Evolutionary conservation across 1,140 invertebrate species (phyloP).

Genomic region (Heterodera schachtii): DNA sequence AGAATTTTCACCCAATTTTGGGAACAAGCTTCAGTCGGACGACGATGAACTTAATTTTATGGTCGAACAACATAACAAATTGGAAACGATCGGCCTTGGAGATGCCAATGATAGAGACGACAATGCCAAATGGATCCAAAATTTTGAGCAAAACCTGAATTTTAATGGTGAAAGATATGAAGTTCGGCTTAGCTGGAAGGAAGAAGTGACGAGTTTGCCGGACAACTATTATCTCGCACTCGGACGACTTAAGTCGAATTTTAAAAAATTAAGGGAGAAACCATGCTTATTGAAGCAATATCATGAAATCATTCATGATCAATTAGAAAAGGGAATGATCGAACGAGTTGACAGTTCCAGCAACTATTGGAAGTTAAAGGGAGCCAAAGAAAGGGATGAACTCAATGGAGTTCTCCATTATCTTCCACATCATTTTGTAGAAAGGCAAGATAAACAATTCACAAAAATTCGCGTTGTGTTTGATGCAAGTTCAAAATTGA

Average conservation of each 20-base stretch:
- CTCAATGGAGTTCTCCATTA: not conserved
- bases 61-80: not conserved
- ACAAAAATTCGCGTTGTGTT: not conserved
- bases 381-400: not conserved
- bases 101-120: not conserved
- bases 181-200: too few relatives aligned
- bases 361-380: too few relatives aligned
- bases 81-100: slow-evolving; percentile 10
- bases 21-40: too few relatives aligned
- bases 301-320: slow-evolving; percentile 1
- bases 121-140: not conserved
- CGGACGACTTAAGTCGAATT: not conserved
- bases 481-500: not conserved
- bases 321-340: not conserved
- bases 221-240: too few relatives aligned
- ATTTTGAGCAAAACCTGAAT: not conserved
- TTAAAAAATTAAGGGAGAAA: not conserved
- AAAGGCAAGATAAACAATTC: slow-evolving; percentile 11
- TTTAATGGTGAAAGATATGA: too few relatives aligned
- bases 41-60: not conserved
- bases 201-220: too few relatives aligned
- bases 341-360: not conserved
- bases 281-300: slow-evolving; percentile 7
- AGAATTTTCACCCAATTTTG: not conserved
- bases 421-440: slow-evolving; percentile 1